Evolutionary conservation across 2,113 vertebrate genomes (phyloP), one percentile per base, ranked within the genome.

Genomic region (Capra hircus): DNA sequence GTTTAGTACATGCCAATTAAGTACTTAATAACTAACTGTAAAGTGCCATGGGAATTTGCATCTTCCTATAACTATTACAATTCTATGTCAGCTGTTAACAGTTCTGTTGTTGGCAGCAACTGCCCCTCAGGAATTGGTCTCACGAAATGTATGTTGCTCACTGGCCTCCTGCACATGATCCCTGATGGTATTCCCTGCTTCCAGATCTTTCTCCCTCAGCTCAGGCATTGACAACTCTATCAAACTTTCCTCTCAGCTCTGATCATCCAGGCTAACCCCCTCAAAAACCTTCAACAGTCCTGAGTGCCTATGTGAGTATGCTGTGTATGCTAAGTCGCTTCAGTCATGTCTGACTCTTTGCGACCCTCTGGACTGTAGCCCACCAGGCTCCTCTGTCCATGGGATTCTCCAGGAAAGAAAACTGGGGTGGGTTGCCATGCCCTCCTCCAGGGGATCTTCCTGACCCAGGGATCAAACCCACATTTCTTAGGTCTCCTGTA

Each of bases 351-450:
- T 43, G 71, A 74, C 36, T 40, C 67, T 40, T 40, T 74, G 2
- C 0, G 21, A 40, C 21, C 36, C 36, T 13, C 19, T 40, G 21
- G 21, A 74, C 36, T 25, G 1, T 25, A 74, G 36, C 36, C 36
- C 21, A 13, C 36, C 71, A 74, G 36, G 71, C 21, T 43, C 21
- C 5, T 25, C 71, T 74, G 71, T 43, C 71, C 21, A 74, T 74
- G 64, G n/a, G 64, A 71, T 71, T 71, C n/a, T 71, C 64, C n/a
- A 71, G 19, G 17, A 2, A 71, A 36, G n/a, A 23, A 71, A 21
- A 36, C n/a, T 36, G 19, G 64, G 17, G 4, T 36, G 36, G 36
- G 11, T 43, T 25, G 3, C 71, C 21, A 1, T 43, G 36, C 36
- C 36, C 21, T 74, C 36, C 36, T 43, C 36, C 21, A 40, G 3